Base-by-base conservation (phyloP, 2,113 vertebrate genomes). In the Paratilapia polleni region DNA sequence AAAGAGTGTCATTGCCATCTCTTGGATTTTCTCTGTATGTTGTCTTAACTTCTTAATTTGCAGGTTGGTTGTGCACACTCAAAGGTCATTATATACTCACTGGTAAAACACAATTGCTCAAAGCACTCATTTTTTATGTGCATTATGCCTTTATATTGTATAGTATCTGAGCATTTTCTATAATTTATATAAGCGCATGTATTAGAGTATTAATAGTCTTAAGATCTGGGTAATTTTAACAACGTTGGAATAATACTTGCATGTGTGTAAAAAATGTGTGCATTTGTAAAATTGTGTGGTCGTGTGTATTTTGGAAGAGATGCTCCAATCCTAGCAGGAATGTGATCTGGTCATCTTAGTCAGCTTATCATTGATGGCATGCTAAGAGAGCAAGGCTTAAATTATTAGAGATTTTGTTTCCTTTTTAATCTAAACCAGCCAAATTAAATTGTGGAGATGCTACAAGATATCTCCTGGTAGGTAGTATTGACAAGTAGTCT, bases 101-200 rank as follows among this genome's bases (percentile, higher is more conserved):
- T 87, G 78, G 80, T 54, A 66, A 75, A 88, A 90, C 78, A 75
- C 58, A 84, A 86, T 91, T 94, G 92, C 94, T 93, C 90, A 94
- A 90, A 60, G 64, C 62, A 43, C 58, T 85, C 52, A 85, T 77
- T 90, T 78, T 92, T 88, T 88, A 87, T 93, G 91, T 94, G 92
- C 79, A 87, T 85, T 90, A 91, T 89, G 88, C 78, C 49, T 95
- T 95, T 94, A 68, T 92, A 93, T 83, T 93, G 84, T 94, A 88
- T 92, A 86, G 59, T 87, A 85, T 86, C 52, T 82, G 70, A 86
- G 81, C 64, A 82, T 93, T 93, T 95, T 95, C 70, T 94, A 93
- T 95, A 90, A 93, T 95, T 96, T 94, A 90, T 93, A 95, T 84
- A 83, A 86, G 63, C 14, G 95, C 95, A 96, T 95, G 94, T 90